Percentiles rank a stretch among this genome's conserved stretches.
phyloP scores from a whole-genome alignment of 2,113 vertebrate genomes.

The Catharus bicknelli region DNA sequence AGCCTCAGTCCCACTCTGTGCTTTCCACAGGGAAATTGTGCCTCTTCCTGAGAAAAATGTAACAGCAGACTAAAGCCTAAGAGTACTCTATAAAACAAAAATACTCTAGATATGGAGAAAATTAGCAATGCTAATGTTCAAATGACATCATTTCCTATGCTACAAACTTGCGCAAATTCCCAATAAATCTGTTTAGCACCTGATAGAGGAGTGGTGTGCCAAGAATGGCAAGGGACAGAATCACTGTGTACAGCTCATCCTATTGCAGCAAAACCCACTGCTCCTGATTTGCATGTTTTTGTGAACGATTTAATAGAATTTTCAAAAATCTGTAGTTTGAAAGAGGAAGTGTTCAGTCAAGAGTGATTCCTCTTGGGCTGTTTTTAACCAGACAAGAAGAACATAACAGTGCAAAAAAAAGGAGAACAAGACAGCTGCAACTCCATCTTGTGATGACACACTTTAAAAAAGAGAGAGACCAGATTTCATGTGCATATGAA shows the following conservation, averaged over 20 bases:
- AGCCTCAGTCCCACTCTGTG: fast-evolving
- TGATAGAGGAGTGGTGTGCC: not conserved
- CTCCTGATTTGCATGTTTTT: not conserved
- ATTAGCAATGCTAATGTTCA: not conserved
- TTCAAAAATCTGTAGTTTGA: not conserved
- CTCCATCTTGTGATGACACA: constrained; percentile 3
- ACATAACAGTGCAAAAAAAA: constrained; percentile 30
- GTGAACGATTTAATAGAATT: not conserved
- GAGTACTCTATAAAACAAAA: not conserved
- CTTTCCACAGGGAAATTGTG: not conserved
- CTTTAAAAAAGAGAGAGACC: not conserved
- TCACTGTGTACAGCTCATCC: not conserved
- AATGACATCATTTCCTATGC: not conserved
- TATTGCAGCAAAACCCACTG: not conserved
- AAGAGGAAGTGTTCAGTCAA: constrained; percentile 62
- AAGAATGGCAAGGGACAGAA: not conserved
- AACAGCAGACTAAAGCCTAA: not conserved
- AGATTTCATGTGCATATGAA: not conserved
- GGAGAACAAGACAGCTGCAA: constrained; percentile 49
- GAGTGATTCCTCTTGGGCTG: constrained; percentile 57
- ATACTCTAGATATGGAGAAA: not conserved
- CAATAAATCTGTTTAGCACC: not conserved
- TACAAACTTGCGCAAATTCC: not conserved
- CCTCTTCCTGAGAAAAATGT: not conserved
- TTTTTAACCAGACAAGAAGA: constrained; percentile 64